phyloP scores from a whole-genome alignment of 2,113 vertebrate species.

The Pimephales promelas region DNA sequence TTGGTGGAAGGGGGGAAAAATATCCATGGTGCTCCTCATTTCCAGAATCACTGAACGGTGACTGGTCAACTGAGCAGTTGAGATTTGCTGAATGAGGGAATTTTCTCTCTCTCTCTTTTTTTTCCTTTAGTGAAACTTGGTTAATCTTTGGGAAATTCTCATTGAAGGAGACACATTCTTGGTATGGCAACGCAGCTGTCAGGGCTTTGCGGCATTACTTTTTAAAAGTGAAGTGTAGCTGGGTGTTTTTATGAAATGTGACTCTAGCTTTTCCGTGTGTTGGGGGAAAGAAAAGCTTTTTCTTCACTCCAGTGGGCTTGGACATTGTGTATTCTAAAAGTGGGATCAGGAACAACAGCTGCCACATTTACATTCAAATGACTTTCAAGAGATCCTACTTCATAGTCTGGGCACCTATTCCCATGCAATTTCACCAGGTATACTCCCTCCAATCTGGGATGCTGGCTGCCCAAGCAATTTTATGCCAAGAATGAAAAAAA shows the following conservation, averaged over 20 bases:
- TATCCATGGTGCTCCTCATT: conserved; percentile 49
- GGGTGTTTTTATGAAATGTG: conserved; percentile 40
- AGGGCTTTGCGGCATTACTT: conserved; percentile 38
- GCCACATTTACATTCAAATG: conserved; percentile 61
- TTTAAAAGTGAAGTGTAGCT: conserved; percentile 47
- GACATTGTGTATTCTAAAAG: conserved; percentile 58
- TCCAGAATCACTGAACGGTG: conserved; percentile 43
- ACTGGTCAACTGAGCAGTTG: conserved; percentile 46
- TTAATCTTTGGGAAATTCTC: conserved; percentile 57
- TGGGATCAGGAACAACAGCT: conserved; percentile 57
- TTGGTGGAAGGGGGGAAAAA: conserved; percentile 21
- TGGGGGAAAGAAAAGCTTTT: conserved; percentile 54
- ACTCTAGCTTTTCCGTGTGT: conserved; percentile 16
- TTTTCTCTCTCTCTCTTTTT: conserved; percentile 25
- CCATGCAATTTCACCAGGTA: conserved; percentile 56
- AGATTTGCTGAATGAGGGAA: conserved; percentile 41
- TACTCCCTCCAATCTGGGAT: conserved; percentile 34
- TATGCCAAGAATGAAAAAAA: neutral
- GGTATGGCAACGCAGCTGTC: conserved; percentile 50
- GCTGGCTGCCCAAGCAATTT: neutral
- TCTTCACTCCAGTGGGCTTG: conserved; percentile 43
- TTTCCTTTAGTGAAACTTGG: conserved; percentile 58
- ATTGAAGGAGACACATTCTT: conserved; percentile 46
- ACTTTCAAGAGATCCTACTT: conserved; percentile 53
- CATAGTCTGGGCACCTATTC: conserved; percentile 41